phyloP scores from a whole-genome alignment of 2,113 vertebrate species.

The Solenodon paradoxus region DNA sequence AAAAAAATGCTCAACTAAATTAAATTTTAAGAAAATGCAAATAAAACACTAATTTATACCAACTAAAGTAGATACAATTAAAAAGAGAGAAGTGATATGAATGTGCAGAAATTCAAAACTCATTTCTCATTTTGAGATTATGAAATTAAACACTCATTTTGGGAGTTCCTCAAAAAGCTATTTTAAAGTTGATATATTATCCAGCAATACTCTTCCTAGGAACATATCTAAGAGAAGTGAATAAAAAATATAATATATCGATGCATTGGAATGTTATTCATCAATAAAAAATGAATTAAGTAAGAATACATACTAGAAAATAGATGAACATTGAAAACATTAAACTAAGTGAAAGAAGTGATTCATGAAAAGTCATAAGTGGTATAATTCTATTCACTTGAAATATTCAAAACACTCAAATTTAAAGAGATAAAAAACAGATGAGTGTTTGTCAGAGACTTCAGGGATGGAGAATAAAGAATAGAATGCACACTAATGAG shows the following conservation, averaged over 20 bases:
- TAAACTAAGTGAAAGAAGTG: neutral
- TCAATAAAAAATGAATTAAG: neutral
- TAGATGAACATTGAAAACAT: neutral
- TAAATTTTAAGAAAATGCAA: neutral
- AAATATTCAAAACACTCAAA: neutral
- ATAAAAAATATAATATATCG: neutral
- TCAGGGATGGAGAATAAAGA: too few relatives aligned
- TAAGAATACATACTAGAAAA: neutral
- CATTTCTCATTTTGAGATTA: neutral
- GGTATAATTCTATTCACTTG: neutral
- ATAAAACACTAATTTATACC: neutral
- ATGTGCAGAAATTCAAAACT: neutral
- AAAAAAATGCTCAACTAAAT: neutral
- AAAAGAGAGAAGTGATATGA: neutral
- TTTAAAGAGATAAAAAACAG: neutral
- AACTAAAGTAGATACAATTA: neutral
- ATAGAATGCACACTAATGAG: fast-evolving
- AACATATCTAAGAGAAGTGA: neutral
- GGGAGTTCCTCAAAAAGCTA: neutral
- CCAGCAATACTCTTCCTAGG: neutral
- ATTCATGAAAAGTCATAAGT: neutral
- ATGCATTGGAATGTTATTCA: neutral
- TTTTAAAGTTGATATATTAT: neutral
- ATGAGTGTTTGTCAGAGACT: neutral
- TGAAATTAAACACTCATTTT: neutral